Conservation (phyloP, 2,797 vertebrate genomes). For the Anas flavirostris region DNA sequence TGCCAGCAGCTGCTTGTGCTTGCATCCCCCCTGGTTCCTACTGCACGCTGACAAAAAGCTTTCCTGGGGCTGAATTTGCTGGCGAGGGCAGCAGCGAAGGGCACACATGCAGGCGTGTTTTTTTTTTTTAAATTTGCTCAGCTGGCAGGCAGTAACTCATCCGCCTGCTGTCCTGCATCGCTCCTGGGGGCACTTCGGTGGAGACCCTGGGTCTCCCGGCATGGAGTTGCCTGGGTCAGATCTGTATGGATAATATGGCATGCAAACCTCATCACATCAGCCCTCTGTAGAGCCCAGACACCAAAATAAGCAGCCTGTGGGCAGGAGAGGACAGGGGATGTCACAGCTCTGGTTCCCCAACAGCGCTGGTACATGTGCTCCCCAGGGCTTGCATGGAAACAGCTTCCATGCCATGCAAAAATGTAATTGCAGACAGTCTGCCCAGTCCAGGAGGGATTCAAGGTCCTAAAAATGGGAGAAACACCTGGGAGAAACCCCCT, state of each 20-base stretch:
- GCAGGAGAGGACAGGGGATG: neutral
- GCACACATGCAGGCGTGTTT: rapidly evolving
- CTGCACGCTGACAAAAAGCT: neutral
- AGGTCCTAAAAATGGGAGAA: neutral
- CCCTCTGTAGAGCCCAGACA: neutral
- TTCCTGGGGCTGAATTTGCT: neutral
- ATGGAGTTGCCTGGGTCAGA: neutral
- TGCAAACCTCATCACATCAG: rapidly evolving
- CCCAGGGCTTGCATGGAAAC: neutral
- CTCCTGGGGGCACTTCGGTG: neutral
- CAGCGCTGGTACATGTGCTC: neutral
- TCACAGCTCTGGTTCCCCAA: rapidly evolving
- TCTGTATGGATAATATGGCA: neutral
- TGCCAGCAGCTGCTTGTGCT: neutral
- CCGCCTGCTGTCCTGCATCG: rapidly evolving
- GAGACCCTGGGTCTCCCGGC: rapidly evolving
- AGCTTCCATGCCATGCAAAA: neutral
- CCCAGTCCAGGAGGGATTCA: neutral
- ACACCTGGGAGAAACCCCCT: neutral
- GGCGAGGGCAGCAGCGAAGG: neutral
- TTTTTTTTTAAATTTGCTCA: too few relatives aligned
- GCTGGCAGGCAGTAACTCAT: neutral
- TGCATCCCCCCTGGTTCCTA: rapidly evolving
- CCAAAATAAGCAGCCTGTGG: rapidly evolving
- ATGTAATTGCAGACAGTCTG: neutral